Conservation (phyloP, 2,797 vertebrate genomes). For the Hippoglossus hippoglossus region DNA sequence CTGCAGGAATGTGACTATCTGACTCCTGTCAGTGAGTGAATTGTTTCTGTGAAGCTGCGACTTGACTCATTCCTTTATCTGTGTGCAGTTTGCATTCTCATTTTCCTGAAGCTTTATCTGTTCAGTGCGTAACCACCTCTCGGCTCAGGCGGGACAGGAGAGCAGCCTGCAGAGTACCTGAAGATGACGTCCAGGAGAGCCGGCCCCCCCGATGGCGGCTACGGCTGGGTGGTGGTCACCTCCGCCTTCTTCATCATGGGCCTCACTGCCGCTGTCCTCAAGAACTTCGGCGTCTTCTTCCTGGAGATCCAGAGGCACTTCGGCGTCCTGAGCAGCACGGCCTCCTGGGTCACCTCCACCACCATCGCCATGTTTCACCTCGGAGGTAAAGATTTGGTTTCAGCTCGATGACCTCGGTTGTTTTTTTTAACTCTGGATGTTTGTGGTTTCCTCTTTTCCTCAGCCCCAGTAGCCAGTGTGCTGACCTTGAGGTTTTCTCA, state of each 20-base stretch:
- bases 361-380: conserved; percentile 84
- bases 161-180: conserved; percentile 6
- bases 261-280: conserved; percentile 80
- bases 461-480: conserved; percentile 76
- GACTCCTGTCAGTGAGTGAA: not conserved
- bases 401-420: accelerated
- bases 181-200: conserved; percentile 48
- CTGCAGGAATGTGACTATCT: too few relatives aligned
- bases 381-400: conserved; percentile 69
- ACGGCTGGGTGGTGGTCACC: conserved; percentile 84
- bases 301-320: conserved; percentile 86
- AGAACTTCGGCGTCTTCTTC: conserved; percentile 86
- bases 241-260: conserved; percentile 84
- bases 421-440: not conserved
- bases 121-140: not conserved
- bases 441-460: not conserved
- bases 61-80: not conserved
- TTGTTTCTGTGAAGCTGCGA: not conserved
- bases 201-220: conserved; percentile 75
- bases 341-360: conserved; percentile 86
- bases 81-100: conserved; percentile 29
- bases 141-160: conserved; percentile 6
- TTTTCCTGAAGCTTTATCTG: conserved; percentile 24
- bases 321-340: conserved; percentile 79
- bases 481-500: conserved; percentile 73